These are phyloP conservation scores for Rhegmatorhina hoffmannsi DNA, from an alignment of 2,113 vertebrate species.

Conservation along the genomic window DNA sequence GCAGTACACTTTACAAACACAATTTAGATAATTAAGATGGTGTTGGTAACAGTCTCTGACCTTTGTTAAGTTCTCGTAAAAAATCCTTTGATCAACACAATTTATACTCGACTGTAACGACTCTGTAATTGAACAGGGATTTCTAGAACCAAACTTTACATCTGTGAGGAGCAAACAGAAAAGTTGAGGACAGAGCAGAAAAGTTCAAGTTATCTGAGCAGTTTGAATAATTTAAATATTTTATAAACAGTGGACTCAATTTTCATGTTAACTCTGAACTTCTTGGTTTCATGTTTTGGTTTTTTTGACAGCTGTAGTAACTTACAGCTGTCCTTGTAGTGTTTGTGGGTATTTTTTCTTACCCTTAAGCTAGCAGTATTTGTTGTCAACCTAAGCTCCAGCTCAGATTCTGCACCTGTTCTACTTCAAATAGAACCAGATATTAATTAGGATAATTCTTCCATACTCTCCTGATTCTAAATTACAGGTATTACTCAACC, in stretches of 20 bases:
- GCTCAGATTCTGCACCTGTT: neutral
- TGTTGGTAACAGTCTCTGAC: neutral
- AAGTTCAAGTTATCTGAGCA: neutral
- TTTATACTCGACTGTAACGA: neutral
- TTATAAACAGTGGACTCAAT: neutral
- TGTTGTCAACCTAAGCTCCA: neutral
- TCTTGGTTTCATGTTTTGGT: neutral
- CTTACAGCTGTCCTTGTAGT: neutral
- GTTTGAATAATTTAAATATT: neutral
- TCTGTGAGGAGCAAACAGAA: neutral
- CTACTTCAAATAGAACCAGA: neutral
- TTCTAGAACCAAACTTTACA: neutral
- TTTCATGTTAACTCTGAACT: neutral
- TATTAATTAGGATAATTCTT: neutral
- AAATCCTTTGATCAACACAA: neutral
- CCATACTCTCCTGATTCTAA: neutral
- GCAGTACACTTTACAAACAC: neutral
- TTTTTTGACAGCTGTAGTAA: neutral
- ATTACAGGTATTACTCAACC: neutral
- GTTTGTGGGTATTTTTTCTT: neutral
- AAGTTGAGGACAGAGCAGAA: neutral
- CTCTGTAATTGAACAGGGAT: neutral
- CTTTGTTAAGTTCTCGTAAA: neutral
- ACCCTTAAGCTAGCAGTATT: neutral
- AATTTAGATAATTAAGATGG: neutral